Conservation (phyloP, 2,888 invertebrate species). For the Theodoxus fluviatilis region DNA sequence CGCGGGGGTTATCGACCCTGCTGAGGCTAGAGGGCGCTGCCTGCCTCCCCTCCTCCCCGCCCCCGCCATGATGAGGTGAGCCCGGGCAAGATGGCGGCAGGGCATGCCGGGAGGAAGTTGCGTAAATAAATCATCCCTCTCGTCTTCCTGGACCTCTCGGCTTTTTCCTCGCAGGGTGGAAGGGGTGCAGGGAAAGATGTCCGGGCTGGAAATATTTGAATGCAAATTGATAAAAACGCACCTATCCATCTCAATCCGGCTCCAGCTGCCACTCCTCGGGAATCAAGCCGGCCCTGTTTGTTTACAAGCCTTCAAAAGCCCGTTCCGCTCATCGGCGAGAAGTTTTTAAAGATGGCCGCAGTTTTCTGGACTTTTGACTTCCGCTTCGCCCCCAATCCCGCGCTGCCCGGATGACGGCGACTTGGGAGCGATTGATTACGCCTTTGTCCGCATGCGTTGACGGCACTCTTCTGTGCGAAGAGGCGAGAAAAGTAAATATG, state of each 20-base stretch:
- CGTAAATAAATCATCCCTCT: conserved; percentile 25
- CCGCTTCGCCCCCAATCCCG: conserved; percentile 30
- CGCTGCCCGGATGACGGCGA: conserved; percentile 34
- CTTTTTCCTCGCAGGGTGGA: conserved; percentile 25
- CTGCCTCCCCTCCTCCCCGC: too few species aligned
- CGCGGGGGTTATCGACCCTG: too few species aligned
- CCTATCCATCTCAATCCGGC: conserved; percentile 30
- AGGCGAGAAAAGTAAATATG: conserved; percentile 42
- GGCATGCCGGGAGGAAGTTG: too few species aligned
- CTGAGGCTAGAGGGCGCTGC: too few species aligned
- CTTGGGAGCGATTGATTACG: conserved; percentile 39
- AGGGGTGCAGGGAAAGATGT: too few species aligned
- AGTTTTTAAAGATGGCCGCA: conserved; percentile 31
- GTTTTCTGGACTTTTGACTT: conserved; percentile 31
- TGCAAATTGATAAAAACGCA: conserved; percentile 38
- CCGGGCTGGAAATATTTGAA: conserved; percentile 31
- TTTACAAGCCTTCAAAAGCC: too few species aligned
- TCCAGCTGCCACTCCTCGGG: conserved; percentile 24
- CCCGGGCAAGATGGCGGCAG: too few species aligned
- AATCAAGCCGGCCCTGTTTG: conserved; percentile 34
- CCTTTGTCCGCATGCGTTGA: conserved; percentile 34
- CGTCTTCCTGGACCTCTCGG: conserved; percentile 13
- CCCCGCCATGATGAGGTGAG: too few species aligned
- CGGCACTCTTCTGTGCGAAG: conserved; percentile 34
- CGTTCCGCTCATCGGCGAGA: conserved; percentile 25